These are phyloP conservation scores for Onychomys torridus DNA, from an alignment of 2,797 vertebrate genomes.

Conservation along the genomic window DNA sequence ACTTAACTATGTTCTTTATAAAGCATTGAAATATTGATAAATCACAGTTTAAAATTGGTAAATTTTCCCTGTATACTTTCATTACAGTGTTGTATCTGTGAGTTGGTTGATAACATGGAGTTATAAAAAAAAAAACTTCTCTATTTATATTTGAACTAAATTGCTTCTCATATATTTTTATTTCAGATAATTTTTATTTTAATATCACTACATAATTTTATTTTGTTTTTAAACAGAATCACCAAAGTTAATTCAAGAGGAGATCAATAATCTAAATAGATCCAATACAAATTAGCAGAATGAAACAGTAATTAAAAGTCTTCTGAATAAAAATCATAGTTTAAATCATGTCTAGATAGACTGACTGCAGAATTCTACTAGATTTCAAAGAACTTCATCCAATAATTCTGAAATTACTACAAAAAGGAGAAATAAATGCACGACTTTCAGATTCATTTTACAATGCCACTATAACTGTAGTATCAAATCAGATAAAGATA, in stretches of 20 bases:
- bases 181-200: neutral
- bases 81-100: no score
- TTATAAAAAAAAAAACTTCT: neutral
- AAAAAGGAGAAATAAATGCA: neutral
- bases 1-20: neutral
- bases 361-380: neutral
- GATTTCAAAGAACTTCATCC: neutral
- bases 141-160: neutral
- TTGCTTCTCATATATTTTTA: neutral
- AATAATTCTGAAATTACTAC: neutral
- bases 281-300: neutral
- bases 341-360: neutral
- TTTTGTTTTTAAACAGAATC: neutral
- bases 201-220: neutral
- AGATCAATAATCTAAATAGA: neutral
- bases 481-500: neutral
- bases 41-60: neutral
- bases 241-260: neutral
- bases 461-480: neutral
- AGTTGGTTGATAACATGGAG: neutral
- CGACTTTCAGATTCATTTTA: neutral
- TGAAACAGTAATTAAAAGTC: neutral
- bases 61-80: neutral
- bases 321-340: neutral
- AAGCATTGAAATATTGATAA: neutral